These are phyloP conservation scores for Crotophaga sulcirostris DNA, from an alignment of 2,113 vertebrate species.

Conservation along the genomic window DNA sequence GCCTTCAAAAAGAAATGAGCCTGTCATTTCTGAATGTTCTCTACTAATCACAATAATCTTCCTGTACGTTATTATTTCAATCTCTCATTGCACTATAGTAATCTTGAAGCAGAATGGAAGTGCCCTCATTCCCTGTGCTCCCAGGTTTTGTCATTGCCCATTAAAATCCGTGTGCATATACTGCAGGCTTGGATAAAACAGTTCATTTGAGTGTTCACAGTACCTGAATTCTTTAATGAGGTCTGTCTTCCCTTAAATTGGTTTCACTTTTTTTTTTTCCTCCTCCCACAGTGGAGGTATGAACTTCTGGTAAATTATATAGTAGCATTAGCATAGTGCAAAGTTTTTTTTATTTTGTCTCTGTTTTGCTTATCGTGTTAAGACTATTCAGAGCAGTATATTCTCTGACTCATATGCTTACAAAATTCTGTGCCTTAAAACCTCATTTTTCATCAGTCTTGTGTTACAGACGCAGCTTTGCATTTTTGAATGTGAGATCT, in stretches of 20 bases:
- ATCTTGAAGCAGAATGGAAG: background rate
- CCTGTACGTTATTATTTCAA: background rate
- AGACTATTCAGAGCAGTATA: background rate
- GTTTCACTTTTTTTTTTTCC: background rate
- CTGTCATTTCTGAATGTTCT: background rate
- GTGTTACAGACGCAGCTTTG: conserved; percentile 10
- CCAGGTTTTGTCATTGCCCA: background rate
- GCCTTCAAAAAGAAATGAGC: background rate
- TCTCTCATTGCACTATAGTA: background rate
- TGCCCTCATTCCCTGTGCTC: background rate
- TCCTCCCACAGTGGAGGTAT: background rate
- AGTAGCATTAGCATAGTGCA: background rate
- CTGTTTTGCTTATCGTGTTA: background rate
- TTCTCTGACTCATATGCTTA: background rate
- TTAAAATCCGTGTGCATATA: conserved; percentile 3
- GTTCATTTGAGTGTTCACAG: background rate
- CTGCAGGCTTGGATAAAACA: background rate
- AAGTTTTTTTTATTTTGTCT: background rate
- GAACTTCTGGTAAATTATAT: background rate
- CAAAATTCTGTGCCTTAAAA: background rate
- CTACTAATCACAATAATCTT: background rate
- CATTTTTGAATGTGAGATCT: conserved; percentile 23
- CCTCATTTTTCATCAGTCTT: background rate
- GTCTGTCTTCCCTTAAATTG: background rate
- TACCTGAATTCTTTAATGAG: conserved; percentile 2